Conservation (phyloP, 2,888 invertebrate species). For the Bombyx huttoni region DNA sequence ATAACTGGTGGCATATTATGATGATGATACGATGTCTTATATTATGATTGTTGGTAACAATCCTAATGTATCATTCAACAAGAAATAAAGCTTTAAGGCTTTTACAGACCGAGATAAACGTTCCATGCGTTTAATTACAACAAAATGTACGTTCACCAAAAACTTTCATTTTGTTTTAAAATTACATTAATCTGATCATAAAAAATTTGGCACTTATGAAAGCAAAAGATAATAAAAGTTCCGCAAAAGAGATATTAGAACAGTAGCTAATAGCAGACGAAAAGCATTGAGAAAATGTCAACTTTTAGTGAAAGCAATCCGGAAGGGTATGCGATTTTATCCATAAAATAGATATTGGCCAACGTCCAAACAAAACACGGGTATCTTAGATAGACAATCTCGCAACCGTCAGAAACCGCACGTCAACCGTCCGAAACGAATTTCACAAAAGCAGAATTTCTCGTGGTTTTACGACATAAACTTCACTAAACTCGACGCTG, state of each 20-base stretch:
- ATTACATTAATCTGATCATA: no score
- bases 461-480: slow-evolving; percentile 15
- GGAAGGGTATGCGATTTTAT: slow-evolving; percentile 26
- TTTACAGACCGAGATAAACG: no score
- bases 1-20: no score
- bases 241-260: neutral
- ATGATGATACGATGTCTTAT: no score
- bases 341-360: slow-evolving; percentile 26
- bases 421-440: slow-evolving; percentile 14
- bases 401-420: slow-evolving; percentile 12
- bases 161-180: no score
- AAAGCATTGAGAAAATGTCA: neutral
- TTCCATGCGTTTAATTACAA: no score
- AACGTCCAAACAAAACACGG: slow-evolving; percentile 19
- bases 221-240: neutral
- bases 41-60: no score
- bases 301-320: slow-evolving; percentile 20
- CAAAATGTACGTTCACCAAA: no score
- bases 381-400: slow-evolving; percentile 13
- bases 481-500: slow-evolving; percentile 12
- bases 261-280: neutral
- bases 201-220: neutral
- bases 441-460: slow-evolving; percentile 13
- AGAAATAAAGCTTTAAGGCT: no score
- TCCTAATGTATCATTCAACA: no score